Evolutionary conservation across 2,797 vertebrate genomes (phyloP).

Genomic region (Melanotaenia trifasciata): DNA sequence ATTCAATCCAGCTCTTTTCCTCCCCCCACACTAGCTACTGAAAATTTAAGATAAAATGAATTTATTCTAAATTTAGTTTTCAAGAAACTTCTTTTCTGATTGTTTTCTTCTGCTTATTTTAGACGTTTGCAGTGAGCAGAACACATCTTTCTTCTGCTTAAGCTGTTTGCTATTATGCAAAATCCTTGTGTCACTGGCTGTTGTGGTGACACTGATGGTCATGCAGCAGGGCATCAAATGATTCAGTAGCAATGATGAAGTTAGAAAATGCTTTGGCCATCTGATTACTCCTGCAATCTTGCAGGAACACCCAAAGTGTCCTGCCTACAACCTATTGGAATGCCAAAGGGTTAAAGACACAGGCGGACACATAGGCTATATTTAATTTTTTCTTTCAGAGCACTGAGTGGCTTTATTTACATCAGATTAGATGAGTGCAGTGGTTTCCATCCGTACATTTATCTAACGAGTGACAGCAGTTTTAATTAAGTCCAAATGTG

Average conservation of each 20-base stretch:
- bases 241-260: background rate
- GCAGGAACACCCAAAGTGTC: too few relatives aligned
- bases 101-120: conserved; percentile 23
- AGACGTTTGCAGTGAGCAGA: conserved; percentile 54
- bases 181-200: conserved; percentile 32
- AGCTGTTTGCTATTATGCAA: conserved; percentile 60
- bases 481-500: conserved; percentile 21
- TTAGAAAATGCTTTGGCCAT: background rate
- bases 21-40: conserved; percentile 21
- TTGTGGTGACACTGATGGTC: conserved; percentile 39
- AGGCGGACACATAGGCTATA: background rate
- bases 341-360: background rate
- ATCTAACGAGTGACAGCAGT: conserved; percentile 12
- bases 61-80: conserved; percentile 39
- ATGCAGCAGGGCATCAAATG: background rate
- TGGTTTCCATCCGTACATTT: background rate
- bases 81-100: conserved; percentile 35
- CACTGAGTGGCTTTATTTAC: background rate
- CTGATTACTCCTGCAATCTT: background rate
- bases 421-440: background rate
- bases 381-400: background rate
- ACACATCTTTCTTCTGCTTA: conserved; percentile 52
- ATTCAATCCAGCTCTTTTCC: conserved; percentile 25
- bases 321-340: too few relatives aligned
- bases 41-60: conserved; percentile 35